Percentiles rank a stretch among this genome's conserved stretches.
Conservation (phyloP, 2,113 vertebrate species). For the Emydocephalus ijimae region DNA sequence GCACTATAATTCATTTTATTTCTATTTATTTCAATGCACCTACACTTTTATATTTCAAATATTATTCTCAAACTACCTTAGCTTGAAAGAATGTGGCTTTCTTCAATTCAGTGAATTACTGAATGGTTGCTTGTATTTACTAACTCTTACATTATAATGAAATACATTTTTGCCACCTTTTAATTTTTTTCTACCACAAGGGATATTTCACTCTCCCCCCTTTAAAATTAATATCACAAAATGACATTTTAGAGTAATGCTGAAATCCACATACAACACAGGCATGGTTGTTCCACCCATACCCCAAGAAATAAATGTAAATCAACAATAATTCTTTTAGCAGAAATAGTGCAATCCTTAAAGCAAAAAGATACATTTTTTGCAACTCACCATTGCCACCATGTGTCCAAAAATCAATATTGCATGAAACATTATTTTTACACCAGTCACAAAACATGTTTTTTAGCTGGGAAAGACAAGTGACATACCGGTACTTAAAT, state of each 20-base stretch:
- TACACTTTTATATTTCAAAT: not conserved
- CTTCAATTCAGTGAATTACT: not conserved
- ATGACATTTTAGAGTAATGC: not conserved
- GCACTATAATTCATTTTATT: not conserved
- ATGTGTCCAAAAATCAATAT: slow-evolving; percentile 43
- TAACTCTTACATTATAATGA: not conserved
- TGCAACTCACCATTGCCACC: slow-evolving; percentile 54
- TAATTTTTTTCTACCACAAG: accelerated
- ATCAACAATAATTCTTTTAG: not conserved
- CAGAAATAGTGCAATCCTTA: slow-evolving; percentile 3
- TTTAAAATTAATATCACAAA: slow-evolving; percentile 10
- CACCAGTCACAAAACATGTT: not conserved
- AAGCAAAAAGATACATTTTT: not conserved
- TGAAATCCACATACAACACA: accelerated
- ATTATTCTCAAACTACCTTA: not conserved
- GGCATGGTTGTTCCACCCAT: not conserved
- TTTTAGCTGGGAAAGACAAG: not conserved
- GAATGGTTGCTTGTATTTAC: not conserved
- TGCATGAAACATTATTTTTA: slow-evolving; percentile 28
- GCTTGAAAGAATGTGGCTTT: not conserved
- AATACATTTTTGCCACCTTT: not conserved
- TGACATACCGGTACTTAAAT: not conserved
- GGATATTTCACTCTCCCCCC: not conserved
- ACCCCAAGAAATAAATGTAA: not conserved
- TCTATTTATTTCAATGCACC: not conserved